phyloP scores from a whole-genome alignment of 2,113 vertebrate species.

The Mesoclemmys tuberculata region DNA sequence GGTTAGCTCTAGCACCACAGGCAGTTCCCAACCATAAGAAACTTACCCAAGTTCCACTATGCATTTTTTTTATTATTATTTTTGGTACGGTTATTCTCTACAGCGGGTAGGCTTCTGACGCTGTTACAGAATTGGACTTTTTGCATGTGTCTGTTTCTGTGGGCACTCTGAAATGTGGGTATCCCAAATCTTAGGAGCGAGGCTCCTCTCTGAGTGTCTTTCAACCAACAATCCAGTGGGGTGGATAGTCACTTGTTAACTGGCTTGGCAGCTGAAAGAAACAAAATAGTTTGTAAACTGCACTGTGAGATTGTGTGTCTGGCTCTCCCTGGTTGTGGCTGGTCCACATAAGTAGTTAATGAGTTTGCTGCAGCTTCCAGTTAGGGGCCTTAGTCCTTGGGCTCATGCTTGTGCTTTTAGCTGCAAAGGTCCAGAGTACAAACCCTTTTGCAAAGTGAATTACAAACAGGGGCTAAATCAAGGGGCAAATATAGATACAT shows the following conservation, averaged over 20 bases:
- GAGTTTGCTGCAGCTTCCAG: not conserved
- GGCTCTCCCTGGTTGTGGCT: not conserved
- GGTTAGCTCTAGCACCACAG: not conserved
- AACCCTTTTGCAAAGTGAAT: not conserved
- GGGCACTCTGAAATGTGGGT: not conserved
- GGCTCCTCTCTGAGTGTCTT: not conserved
- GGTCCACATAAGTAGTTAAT: not conserved
- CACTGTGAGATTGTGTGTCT: not conserved
- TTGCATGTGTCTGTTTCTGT: not conserved
- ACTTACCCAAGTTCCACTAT: not conserved
- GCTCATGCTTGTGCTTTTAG: not conserved
- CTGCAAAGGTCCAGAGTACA: not conserved
- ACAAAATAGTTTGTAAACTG: not conserved
- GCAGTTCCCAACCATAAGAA: not conserved
- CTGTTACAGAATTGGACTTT: not conserved
- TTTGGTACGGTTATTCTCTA: not conserved
- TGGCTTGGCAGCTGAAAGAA: not conserved
- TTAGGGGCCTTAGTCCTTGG: not conserved
- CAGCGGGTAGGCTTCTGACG: too few species aligned
- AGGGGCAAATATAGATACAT: not conserved
- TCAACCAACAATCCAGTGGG: not conserved
- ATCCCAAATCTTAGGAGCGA: fast-evolving
- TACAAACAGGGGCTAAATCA: not conserved
- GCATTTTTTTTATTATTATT: not conserved
- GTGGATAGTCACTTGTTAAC: not conserved